Conservation (phyloP, 2,797 vertebrate genomes). For the Salmo trutta region DNA sequence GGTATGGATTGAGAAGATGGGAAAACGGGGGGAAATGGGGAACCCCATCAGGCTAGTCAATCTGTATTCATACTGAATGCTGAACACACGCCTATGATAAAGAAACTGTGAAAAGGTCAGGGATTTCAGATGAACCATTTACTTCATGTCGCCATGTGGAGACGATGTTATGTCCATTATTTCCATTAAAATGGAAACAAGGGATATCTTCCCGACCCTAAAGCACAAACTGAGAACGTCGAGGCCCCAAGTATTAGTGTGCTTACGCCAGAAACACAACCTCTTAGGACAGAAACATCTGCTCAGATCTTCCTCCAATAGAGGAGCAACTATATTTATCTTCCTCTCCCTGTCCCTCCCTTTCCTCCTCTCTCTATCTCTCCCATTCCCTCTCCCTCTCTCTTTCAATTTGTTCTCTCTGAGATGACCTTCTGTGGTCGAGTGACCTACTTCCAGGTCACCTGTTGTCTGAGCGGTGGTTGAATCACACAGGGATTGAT, state of each 20-base stretch:
- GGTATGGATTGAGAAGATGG: conserved; percentile 11
- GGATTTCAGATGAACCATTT: conserved; percentile 6
- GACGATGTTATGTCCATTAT: conserved; percentile 25
- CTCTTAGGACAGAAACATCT: not conserved
- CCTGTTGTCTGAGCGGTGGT: conserved; percentile 6
- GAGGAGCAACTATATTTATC: too few relatives aligned
- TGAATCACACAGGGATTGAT: conserved; percentile 21
- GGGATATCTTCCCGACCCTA: conserved; percentile 7
- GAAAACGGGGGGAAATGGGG: conserved; percentile 29
- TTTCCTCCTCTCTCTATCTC: too few relatives aligned
- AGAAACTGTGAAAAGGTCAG: conserved; percentile 51
- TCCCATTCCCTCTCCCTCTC: not conserved
- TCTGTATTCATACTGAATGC: conserved; percentile 48
- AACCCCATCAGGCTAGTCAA: conserved; percentile 37
- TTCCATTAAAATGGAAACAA: conserved; percentile 14
- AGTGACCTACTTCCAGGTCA: conserved; percentile 17
- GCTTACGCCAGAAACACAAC: not conserved
- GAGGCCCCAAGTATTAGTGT: not conserved
- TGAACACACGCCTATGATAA: conserved; percentile 47
- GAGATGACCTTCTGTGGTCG: not conserved
- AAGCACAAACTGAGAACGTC: conserved; percentile 7
- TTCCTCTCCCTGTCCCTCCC: too few relatives aligned
- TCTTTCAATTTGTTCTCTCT: not conserved
- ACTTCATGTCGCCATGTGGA: conserved; percentile 21
- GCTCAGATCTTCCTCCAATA: not conserved